phyloP scores from a whole-genome alignment of 1,140 invertebrate genomes.

The Mesaphorura yosii region DNA sequence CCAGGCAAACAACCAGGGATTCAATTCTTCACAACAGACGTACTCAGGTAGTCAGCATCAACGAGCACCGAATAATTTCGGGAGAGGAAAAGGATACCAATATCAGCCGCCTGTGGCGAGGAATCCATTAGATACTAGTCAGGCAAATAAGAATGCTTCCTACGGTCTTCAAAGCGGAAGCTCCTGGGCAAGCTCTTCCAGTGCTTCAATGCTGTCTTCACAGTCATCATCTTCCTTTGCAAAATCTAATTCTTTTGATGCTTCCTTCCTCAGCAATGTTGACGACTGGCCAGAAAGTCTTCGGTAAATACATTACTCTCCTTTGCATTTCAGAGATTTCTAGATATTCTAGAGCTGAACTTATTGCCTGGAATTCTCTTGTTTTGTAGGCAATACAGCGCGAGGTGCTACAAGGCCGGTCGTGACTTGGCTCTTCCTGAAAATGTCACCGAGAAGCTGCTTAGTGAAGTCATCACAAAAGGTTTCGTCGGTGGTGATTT shows the following conservation, averaged over 20 bases:
- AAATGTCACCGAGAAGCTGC: background rate
- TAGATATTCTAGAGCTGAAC: too few relatives aligned
- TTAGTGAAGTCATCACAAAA: background rate
- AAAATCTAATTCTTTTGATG: background rate
- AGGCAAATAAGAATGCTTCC: background rate
- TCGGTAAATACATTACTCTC: background rate
- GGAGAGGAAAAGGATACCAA: background rate
- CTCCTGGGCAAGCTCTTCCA: background rate
- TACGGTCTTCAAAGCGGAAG: background rate
- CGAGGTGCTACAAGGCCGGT: background rate
- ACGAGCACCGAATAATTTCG: background rate
- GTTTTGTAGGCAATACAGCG: background rate
- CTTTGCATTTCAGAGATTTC: too few relatives aligned
- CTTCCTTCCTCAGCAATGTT: background rate
- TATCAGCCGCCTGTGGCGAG: background rate
- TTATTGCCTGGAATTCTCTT: too few relatives aligned
- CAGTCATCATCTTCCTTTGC: background rate
- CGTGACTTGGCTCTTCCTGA: background rate
- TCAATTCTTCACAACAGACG: too few relatives aligned
- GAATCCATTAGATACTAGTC: background rate
- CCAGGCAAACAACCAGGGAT: too few relatives aligned
- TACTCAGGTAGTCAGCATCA: background rate
- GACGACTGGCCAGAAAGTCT: background rate
- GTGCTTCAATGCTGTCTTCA: background rate
- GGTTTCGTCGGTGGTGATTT: background rate